These are phyloP conservation scores for Rhopalosiphum padi DNA, from an alignment of 1,140 invertebrate genomes.

Conservation along the genomic window DNA sequence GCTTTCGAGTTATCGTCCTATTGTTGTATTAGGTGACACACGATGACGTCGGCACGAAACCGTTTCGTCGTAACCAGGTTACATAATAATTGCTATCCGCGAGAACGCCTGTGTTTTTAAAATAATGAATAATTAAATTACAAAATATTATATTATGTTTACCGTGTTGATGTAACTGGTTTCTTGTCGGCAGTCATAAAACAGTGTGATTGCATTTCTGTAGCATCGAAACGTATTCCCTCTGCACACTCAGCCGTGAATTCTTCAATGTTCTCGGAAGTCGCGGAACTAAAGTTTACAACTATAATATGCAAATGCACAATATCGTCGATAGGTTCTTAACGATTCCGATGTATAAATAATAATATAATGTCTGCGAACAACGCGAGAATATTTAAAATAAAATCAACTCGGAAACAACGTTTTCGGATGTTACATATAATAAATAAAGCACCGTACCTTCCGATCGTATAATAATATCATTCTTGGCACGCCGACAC, in stretches of 20 bases:
- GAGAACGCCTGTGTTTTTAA: not conserved
- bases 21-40: not conserved
- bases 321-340: not conserved
- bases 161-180: not conserved
- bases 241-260: not conserved
- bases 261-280: not conserved
- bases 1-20: not conserved
- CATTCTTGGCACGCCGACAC: not conserved
- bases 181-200: not conserved
- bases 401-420: not conserved
- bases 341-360: not conserved
- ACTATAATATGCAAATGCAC: not conserved
- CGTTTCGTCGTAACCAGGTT: not conserved
- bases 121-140: not conserved
- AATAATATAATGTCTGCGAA: not conserved
- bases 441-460: not conserved
- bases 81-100: not conserved
- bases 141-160: not conserved
- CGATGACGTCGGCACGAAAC: not conserved
- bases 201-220: not conserved
- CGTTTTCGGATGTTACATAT: not conserved
- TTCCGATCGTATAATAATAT: not conserved
- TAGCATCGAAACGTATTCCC: not conserved
- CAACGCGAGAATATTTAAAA: not conserved
- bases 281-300: not conserved